phyloP scores from a whole-genome alignment of 2,113 vertebrate species.

The Sphyrna mokarran region DNA sequence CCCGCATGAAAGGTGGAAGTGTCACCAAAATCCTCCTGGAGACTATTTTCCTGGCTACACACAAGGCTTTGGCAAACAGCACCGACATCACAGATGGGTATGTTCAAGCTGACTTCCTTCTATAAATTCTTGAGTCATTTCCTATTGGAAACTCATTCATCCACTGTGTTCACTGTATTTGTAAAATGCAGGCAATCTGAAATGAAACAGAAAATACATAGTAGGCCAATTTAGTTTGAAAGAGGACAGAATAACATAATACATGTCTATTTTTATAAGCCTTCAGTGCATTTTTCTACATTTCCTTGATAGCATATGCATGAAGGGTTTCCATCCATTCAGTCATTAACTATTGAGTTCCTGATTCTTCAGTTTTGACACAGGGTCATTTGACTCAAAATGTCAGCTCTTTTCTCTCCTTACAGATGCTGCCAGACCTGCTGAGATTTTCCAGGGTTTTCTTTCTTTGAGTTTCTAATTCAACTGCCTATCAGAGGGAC shows the following conservation, averaged over 20 bases:
- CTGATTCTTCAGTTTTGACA: too few species aligned
- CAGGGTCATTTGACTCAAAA: too few species aligned
- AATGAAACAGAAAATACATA: neutral
- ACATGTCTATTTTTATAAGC: neutral
- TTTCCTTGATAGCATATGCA: too few species aligned
- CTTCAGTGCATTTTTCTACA: neutral
- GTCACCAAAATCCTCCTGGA: conserved; percentile 67
- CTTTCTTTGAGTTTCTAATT: too few species aligned
- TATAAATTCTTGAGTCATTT: neutral
- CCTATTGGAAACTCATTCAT: neutral
- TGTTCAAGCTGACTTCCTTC: neutral
- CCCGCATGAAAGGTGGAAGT: conserved; percentile 69
- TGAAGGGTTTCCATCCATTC: too few species aligned
- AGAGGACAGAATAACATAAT: neutral
- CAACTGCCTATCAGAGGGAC: too few species aligned
- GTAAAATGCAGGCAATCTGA: neutral
- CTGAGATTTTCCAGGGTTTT: too few species aligned
- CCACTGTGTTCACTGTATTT: neutral
- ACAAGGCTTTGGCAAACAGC: conserved; percentile 49
- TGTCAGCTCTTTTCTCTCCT: too few species aligned
- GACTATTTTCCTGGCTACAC: conserved; percentile 56
- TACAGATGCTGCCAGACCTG: too few species aligned
- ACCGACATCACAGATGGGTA: conserved; percentile 45
- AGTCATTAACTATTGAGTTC: too few species aligned
- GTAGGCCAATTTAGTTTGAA: neutral